Evolutionary conservation across 1,140 invertebrate genomes (phyloP), one percentile per base, ranked within the genome.

Genomic region (Drosophila teissieri): DNA sequence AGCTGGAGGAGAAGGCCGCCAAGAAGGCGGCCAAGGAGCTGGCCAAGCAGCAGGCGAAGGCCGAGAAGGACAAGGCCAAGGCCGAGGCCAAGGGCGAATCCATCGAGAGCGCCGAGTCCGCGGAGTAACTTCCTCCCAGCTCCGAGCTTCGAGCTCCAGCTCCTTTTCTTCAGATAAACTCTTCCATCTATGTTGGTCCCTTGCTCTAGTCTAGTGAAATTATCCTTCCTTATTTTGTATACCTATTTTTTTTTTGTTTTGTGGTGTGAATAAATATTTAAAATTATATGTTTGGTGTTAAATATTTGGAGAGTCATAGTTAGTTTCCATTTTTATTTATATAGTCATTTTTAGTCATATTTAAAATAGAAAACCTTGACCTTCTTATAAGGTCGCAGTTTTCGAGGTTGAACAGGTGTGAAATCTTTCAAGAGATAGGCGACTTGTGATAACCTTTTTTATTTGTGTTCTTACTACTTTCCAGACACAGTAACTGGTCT

Each of bases 1-100:
- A 91, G 37, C 54, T 74, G 19, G 61, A 79, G 44, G 75, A 80
- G 51, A 91, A 91, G 46, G 51, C 70, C 10, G 90, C 90, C 34
- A 76, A 74, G 31, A 91, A 91, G 52, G 78, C 72, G 3, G 86
- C 90, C 46, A 91, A 91, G 57, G 77, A 84, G 31, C 58, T 45
- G 53, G 90, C 83, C 52, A 91, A 90, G 34, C 62, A 86, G 63
- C 62, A 74, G 46, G 86, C 85, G 55, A 86, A 89, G 70, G 73
- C 57, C 19, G 76, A 79, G 40, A 72, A 79, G 52, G 69, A 72
- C n/a, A 70, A 72, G 68, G 51, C 73, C 36, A 72, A 79, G 52
- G 60, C 56, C 24, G 31, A 70, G 68, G 68, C 65, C 64, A 72
- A 72, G 68, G 52, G 44, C 15, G 60, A 68, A 46, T 88, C 83